Base-by-base conservation (phyloP, 1,140 invertebrate genomes). In the Drosophila chauvacae region DNA sequence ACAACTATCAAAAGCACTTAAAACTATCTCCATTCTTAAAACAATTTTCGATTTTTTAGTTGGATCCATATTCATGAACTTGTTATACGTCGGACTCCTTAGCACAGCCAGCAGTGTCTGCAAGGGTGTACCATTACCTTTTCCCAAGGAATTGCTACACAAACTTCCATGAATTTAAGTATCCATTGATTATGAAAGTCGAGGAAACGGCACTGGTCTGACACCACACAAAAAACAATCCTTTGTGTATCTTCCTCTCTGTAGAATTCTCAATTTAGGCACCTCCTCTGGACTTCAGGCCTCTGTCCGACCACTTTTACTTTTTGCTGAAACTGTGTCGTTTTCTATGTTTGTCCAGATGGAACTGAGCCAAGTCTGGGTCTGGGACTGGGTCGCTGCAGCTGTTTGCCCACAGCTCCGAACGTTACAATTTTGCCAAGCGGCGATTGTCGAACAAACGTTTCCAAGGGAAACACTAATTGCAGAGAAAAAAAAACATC, bases 261-360 rank as follows among this genome's bases (percentile, higher is more conserved):
- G 20, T 37, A 7, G 11, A 48, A 35, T 72, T 30, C 20, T 18
- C 28, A 72, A 7, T 37, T 28, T 2, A n/a, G 48, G 18, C 60
- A 57, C 13, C 37, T 56, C 6, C 20, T 10, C 13, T 41, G n/a
- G 14, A 30, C 33, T 55, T n/a, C 10, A 18, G 3, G 33, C 26
- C 45, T 33, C 55, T 14, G 35, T 47, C 16, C 18, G 11, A 44
- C 33, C 47, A 70, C 75, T 70, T 78, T 77, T 78, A 78, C 75
- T 70, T 78, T 77, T 65, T 53, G 35, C 48, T 14, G 33, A 65
- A 76, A 66, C 23, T 83, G 68, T 74, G 80, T 78, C 65, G 77
- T 84, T 88, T 88, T 83, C 80, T 71, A 84, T 88, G 84, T 81
- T 90, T 70, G 84, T 63, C 84, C 84, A 88, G 73, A 72, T 88